Conservation (phyloP, 1,140 invertebrate genomes). For the Grapholita molesta region DNA sequence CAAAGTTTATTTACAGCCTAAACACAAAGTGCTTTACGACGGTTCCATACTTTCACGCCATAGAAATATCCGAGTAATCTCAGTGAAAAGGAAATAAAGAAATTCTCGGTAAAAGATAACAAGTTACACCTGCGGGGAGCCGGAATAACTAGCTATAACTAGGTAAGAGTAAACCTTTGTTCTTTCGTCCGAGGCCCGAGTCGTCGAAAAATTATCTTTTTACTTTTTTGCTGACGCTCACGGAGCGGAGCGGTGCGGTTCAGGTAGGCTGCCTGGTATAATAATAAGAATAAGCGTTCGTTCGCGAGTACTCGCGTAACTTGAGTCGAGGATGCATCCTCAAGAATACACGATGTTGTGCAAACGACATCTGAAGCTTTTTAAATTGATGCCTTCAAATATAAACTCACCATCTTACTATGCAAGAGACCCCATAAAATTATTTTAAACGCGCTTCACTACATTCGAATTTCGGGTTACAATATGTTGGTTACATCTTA, state of each 20-base stretch:
- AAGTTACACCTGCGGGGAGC: conserved; percentile 67
- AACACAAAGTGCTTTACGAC: conserved; percentile 21
- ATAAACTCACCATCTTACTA: neutral
- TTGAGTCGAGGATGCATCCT: neutral
- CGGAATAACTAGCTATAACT: conserved; percentile 63
- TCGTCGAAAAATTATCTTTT: conserved; percentile 69
- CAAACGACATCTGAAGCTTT: neutral
- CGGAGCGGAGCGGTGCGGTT: conserved; percentile 39
- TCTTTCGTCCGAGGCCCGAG: conserved; percentile 53
- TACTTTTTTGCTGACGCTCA: conserved; percentile 62
- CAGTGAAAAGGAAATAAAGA: conserved; percentile 49
- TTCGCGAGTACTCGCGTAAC: conserved; percentile 33
- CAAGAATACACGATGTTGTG: neutral
- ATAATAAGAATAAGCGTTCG: conserved; percentile 32
- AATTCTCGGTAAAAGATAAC: conserved; percentile 63
- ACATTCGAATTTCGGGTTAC: too few species aligned
- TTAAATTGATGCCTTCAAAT: neutral
- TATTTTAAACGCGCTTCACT: too few species aligned
- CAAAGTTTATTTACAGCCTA: neutral
- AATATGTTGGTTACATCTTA: too few species aligned
- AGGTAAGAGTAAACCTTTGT: conserved; percentile 67
- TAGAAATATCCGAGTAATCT: conserved; percentile 30
- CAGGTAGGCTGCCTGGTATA: conserved; percentile 59
- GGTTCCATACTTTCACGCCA: conserved; percentile 26
- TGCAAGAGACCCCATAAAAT: too few species aligned